Percentiles rank a stretch among this genome's conserved stretches.
Evolutionary conservation across 2,797 vertebrate species (phyloP).

Genomic region (Pachyuromys duprasi): DNA sequence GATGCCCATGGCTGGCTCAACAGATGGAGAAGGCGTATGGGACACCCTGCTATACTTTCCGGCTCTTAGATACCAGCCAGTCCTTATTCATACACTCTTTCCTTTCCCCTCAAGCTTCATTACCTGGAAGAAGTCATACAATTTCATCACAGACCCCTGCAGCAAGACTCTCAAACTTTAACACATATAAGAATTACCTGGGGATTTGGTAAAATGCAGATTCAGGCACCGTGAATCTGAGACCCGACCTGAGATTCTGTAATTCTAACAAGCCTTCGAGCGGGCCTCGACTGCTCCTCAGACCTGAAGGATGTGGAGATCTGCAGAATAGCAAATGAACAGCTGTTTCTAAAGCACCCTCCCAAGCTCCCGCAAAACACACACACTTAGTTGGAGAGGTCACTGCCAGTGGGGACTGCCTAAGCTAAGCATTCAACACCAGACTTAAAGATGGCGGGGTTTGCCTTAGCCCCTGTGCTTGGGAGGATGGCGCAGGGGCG

Average conservation of each 20-base stretch:
- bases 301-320: background rate
- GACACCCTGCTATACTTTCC: background rate
- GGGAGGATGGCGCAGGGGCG: background rate
- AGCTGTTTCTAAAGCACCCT: background rate
- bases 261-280: background rate
- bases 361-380: background rate
- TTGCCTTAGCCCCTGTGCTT: background rate
- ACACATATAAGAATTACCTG: background rate
- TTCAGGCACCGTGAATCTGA: background rate
- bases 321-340: background rate
- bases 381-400: constrained; percentile 31
- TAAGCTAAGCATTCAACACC: background rate
- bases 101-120: background rate
- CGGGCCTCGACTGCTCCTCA: background rate
- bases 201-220: background rate
- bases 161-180: background rate
- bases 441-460: background rate
- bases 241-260: background rate
- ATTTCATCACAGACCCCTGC: background rate
- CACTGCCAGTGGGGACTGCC: background rate
- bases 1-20: background rate
- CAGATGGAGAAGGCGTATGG: background rate
- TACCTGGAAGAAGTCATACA: background rate
- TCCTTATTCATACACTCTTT: background rate
- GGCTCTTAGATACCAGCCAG: background rate